phyloP scores from a whole-genome alignment of 2,888 invertebrate species.

The Leptinotarsa rubiginosa region DNA sequence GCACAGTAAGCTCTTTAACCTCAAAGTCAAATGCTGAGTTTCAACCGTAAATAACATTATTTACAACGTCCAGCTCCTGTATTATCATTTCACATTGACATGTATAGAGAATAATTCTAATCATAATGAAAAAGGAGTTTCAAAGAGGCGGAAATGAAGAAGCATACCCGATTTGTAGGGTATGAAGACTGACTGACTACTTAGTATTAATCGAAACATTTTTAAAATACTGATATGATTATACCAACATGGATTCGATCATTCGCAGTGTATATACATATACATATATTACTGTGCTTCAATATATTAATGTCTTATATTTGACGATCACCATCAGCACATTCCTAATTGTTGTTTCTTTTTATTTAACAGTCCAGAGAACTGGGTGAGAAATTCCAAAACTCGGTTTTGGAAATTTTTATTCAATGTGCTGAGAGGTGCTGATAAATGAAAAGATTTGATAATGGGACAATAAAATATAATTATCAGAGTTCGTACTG shows the following conservation, averaged over 20 bases:
- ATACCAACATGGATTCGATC: slow-evolving; percentile 3
- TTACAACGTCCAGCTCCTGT: slow-evolving; percentile 33
- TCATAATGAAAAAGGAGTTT: slow-evolving; percentile 29
- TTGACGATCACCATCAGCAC: slow-evolving; percentile 23
- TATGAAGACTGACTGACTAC: slow-evolving; percentile 52
- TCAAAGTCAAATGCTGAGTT: slow-evolving; percentile 27
- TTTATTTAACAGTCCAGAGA: slow-evolving; percentile 39
- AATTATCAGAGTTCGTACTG: slow-evolving; percentile 30
- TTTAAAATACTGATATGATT: slow-evolving; percentile 15
- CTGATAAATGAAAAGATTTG: slow-evolving; percentile 53
- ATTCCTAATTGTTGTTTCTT: slow-evolving; percentile 39
- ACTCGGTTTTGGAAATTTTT: slow-evolving; percentile 10
- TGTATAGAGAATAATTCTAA: slow-evolving; percentile 14
- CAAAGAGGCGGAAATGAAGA: slow-evolving; percentile 27
- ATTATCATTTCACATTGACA: slow-evolving; percentile 30
- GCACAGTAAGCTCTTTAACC: slow-evolving; percentile 65
- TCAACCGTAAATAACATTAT: slow-evolving; percentile 26
- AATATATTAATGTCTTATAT: slow-evolving; percentile 23
- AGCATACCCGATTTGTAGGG: slow-evolving; percentile 39
- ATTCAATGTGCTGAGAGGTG: slow-evolving; percentile 37
- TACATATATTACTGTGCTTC: slow-evolving; percentile 31
- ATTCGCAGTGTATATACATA: slow-evolving; percentile 29
- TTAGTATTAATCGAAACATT: slow-evolving; percentile 50
- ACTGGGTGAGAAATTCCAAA: not conserved
- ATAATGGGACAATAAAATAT: slow-evolving; percentile 54